Evolutionary conservation across 2,113 vertebrate species (phyloP), one percentile per base, ranked within the genome.

Genomic region (Aleadryas rufinucha): DNA sequence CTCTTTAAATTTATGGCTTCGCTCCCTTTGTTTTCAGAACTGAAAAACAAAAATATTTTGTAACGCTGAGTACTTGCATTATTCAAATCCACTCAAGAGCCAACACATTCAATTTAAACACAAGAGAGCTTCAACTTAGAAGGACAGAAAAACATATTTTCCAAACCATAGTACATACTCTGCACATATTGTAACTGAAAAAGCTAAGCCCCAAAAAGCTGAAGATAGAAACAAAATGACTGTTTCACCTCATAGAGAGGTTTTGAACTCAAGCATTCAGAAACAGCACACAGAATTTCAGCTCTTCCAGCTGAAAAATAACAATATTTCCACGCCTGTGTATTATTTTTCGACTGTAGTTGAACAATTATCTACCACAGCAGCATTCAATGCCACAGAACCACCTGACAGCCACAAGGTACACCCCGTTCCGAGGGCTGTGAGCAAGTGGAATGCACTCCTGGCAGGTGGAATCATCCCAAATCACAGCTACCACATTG

Each of bases 1-100:
- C 49, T 96, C 93, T 94, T 92, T 44, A 75, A 68, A 79, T 53
- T 93, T 90, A 93, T 50, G 77, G 93, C 78, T 81, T 98, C 97
- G 26, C 77, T 97, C 97, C 97, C 97, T 69, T 98, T 98, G 94
- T 94, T 97, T 97, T 98, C 98, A 96, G 95, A 95, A 96, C 98
- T 98, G 97, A 92, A 98, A 98, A 96, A 97, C 47, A 98, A 97
- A 97, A 94, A 93, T 57, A 83, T 70, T 91, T 82, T 78, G 52
- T 31, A 72, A 92, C 1, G 7, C 44, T 80, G 21, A 95, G 91
- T 47, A 75, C 33, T 66, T 56, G 33, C 26, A 66, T 93, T 93
- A 93, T 42, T 94, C 33, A 86, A 61, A 35, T 53, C 16, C 52
- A 87, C 53, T 53, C 18, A 23, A 91, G 23, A 89, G 47, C 6